A percentile compares a stretch with the other conserved stretches of the same genome.
Evolutionary conservation across 2,113 vertebrate species (phyloP).

Genomic region (Xenopus laevis): DNA sequence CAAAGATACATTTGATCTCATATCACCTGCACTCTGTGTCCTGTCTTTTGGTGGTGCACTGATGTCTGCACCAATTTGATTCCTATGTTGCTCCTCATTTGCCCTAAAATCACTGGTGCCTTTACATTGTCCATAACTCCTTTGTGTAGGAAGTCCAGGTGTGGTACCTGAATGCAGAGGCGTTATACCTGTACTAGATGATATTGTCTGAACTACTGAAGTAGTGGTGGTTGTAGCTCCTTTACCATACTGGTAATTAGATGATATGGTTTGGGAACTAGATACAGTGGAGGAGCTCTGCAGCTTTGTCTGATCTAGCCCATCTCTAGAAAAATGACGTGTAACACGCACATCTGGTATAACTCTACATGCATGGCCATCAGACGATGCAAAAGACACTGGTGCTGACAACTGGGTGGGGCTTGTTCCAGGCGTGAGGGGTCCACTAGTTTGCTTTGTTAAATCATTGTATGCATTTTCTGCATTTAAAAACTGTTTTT

Average conservation of each 20-base stretch:
- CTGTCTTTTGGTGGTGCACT: slow-evolving; percentile 63
- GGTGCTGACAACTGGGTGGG: slow-evolving; percentile 89
- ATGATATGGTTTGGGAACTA: slow-evolving; percentile 53
- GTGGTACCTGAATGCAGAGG: slow-evolving; percentile 46
- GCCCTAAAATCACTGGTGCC: slow-evolving; percentile 55
- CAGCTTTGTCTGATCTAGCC: slow-evolving; percentile 73
- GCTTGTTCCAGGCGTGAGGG: slow-evolving; percentile 89
- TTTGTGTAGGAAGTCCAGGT: slow-evolving; percentile 46
- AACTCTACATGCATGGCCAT: slow-evolving; percentile 61
- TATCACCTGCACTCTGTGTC: slow-evolving; percentile 51
- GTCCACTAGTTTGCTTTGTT: slow-evolving; percentile 65
- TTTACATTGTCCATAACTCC: slow-evolving; percentile 61
- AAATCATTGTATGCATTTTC: slow-evolving; percentile 70
- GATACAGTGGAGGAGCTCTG: slow-evolving; percentile 72
- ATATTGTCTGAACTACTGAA: slow-evolving; percentile 38
- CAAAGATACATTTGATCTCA: slow-evolving; percentile 59
- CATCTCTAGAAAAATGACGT: slow-evolving; percentile 88
- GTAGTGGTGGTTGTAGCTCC: slow-evolving; percentile 57
- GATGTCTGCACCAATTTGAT: slow-evolving; percentile 43
- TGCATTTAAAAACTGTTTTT: slow-evolving; percentile 82
- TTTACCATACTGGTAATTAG: slow-evolving; percentile 56
- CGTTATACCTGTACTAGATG: slow-evolving; percentile 35
- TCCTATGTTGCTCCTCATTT: slow-evolving; percentile 59
- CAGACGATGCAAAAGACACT: slow-evolving; percentile 71
- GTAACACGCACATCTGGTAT: slow-evolving; percentile 81